Evolutionary conservation across 2,888 invertebrate genomes (phyloP).

Genomic region (Apodemia zela): DNA sequence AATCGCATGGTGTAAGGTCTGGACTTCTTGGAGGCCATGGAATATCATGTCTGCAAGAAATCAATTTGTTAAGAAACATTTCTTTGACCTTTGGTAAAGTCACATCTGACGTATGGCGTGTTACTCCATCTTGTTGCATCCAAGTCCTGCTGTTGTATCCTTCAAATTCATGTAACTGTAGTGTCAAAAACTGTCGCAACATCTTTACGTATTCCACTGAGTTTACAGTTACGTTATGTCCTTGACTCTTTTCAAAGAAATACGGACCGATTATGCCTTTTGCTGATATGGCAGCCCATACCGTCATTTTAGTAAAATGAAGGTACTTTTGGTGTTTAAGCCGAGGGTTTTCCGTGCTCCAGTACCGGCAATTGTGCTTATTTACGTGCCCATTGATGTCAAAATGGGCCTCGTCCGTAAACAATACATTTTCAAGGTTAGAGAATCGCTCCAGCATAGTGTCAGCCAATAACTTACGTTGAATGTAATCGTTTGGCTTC

Average conservation of each 20-base stretch:
- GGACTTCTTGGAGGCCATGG: constrained; percentile 20
- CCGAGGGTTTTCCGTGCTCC: too few relatives aligned
- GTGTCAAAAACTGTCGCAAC: constrained; percentile 20
- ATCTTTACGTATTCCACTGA: constrained; percentile 18
- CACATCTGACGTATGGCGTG: constrained; percentile 30
- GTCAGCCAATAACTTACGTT: constrained; percentile 27
- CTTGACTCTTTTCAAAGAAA: not conserved
- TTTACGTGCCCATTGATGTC: constrained; percentile 9
- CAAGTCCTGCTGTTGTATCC: constrained; percentile 27
- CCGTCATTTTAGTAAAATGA: not conserved
- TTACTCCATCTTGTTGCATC: constrained; percentile 31
- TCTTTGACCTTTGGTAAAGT: constrained; percentile 26
- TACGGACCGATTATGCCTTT: not conserved
- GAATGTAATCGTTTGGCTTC: constrained; percentile 25
- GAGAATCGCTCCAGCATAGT: constrained; percentile 23
- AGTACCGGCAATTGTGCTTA: too few relatives aligned
- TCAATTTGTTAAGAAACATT: constrained; percentile 28
- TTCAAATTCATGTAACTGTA: constrained; percentile 28
- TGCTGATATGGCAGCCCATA: not conserved
- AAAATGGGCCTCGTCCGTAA: constrained; percentile 21
- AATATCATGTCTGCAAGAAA: constrained; percentile 29
- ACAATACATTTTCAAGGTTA: constrained; percentile 23
- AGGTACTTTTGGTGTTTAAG: not conserved
- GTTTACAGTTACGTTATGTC: constrained; percentile 22
- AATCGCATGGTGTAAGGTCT: constrained; percentile 14